Base-by-base conservation (phyloP, 2,888 invertebrate genomes). In the Pyrrhia umbra region DNA sequence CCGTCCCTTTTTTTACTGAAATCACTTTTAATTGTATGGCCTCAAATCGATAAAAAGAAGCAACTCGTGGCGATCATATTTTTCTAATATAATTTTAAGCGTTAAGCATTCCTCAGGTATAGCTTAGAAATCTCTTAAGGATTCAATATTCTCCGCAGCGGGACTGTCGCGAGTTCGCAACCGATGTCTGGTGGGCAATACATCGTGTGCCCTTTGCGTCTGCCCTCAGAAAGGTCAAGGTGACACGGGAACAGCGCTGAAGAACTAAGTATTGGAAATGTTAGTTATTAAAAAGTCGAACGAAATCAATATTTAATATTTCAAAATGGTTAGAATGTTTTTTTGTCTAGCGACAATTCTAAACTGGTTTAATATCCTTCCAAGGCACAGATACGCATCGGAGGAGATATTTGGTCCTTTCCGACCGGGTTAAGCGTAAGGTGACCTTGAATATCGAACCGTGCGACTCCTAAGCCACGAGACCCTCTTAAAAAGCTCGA, bases 191-290 rank as follows among this genome's bases (percentile, higher is more conserved):
- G 55, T 54, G 23, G 51, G 6, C 40, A 50, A 57, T 51, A 66
- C 61, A 50, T n/a, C 45, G 61, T 2, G 21, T 34, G 70, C 52
- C 78, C 75, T 76, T 76, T 42, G 58, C 39, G 47, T 25, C 37
- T 52, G 59, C 61, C 63, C 71, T 66, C 45, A 30, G 18, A 60
- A 64, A 80, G 80, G 78, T 79, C 68, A 68, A 77, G 68, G 78
- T 75, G 68, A 77, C 78, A 27, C 46, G 13, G 45, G 52, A 46
- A 61, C 54, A 45, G 59, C 61, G 76, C 60, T 52, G 68, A 68
- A 59, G 62, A 49, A 6, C 37, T 25, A 59, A 67, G 1, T 64
- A 59, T 54, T 61, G 50, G 25, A 59, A 51, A 49, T 49, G 21
- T 43, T 58, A 18, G 18, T 42, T 4, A 42, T 62, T 52, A 49